phyloP scores from a whole-genome alignment of 2,113 vertebrate species.

The Pangasianodon gigas region DNA sequence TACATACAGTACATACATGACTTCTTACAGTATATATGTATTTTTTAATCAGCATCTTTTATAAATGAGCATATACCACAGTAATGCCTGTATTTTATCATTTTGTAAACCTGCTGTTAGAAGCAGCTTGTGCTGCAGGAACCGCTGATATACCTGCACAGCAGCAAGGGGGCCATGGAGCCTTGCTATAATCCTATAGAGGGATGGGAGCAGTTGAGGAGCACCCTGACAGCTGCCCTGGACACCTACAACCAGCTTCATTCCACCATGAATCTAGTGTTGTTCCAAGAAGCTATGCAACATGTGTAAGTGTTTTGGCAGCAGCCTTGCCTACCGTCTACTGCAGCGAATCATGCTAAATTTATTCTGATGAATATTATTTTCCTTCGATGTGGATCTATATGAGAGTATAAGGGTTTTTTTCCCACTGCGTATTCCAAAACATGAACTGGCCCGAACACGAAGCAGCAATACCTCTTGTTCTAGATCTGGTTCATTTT shows the following conservation, averaged over 20 bases:
- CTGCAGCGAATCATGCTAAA: background rate
- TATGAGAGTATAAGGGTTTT: background rate
- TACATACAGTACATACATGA: background rate
- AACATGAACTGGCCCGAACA: background rate
- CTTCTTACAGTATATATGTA: background rate
- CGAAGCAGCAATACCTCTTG: background rate
- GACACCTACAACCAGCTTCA: slow-evolving; percentile 77
- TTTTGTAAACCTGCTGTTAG: slow-evolving; percentile 67
- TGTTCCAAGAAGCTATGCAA: slow-evolving; percentile 81
- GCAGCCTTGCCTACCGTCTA: background rate
- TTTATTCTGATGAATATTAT: background rate
- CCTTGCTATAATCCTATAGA: slow-evolving; percentile 71
- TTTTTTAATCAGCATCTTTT: background rate
- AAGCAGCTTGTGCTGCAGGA: slow-evolving; percentile 63
- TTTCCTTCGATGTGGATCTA: background rate
- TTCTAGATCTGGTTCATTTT: background rate
- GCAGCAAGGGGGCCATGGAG: slow-evolving; percentile 48
- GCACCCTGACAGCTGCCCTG: slow-evolving; percentile 71
- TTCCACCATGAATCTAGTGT: slow-evolving; percentile 73
- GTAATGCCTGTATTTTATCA: background rate
- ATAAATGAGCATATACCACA: slow-evolving; percentile 2
- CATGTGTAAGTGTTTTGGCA: slow-evolving; percentile 72
- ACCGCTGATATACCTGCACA: slow-evolving; percentile 74
- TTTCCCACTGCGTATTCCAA: background rate
- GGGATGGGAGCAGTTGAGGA: slow-evolving; percentile 72